phyloP scores from a whole-genome alignment of 2,888 invertebrate species.

The Oasisia sp. region DNA sequence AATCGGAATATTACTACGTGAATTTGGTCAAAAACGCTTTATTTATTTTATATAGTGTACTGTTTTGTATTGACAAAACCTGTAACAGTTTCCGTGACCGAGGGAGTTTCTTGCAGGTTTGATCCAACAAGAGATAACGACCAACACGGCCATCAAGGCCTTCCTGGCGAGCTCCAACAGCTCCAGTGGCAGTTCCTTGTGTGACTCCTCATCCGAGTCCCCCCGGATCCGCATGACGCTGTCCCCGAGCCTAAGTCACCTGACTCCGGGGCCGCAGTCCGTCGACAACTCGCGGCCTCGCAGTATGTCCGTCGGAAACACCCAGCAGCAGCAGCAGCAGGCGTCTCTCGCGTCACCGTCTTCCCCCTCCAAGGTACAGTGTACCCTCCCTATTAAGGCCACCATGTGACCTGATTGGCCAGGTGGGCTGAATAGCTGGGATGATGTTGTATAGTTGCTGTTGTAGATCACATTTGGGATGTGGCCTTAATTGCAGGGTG shows the following conservation, averaged over 20 bases:
- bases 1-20: too few relatives aligned
- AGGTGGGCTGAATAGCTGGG: too few relatives aligned
- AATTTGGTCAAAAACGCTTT: too few relatives aligned
- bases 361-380: not conserved
- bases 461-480: too few relatives aligned
- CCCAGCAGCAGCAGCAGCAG: slow-evolving; percentile 28
- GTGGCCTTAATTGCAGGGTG: too few relatives aligned
- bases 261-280: not conserved
- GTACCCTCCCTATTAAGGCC: not conserved
- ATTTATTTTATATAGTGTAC: too few relatives aligned
- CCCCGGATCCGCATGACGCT: slow-evolving; percentile 28
- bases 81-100: too few relatives aligned
- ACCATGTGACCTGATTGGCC: too few relatives aligned
- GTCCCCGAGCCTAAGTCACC: slow-evolving; percentile 19
- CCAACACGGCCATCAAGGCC: slow-evolving; percentile 22
- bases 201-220: slow-evolving; percentile 31
- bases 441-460: too few relatives aligned
- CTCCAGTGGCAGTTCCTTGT: slow-evolving; percentile 29
- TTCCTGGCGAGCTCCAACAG: slow-evolving; percentile 32
- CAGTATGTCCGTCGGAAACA: slow-evolving; percentile 34
- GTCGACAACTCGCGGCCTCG: slow-evolving; percentile 22
- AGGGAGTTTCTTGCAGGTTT: not conserved
- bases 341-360: not conserved
- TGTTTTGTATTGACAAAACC: too few relatives aligned
- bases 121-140: not conserved